Base-by-base conservation (phyloP, 2,888 invertebrate genomes). In the Dascillus cervinus region DNA sequence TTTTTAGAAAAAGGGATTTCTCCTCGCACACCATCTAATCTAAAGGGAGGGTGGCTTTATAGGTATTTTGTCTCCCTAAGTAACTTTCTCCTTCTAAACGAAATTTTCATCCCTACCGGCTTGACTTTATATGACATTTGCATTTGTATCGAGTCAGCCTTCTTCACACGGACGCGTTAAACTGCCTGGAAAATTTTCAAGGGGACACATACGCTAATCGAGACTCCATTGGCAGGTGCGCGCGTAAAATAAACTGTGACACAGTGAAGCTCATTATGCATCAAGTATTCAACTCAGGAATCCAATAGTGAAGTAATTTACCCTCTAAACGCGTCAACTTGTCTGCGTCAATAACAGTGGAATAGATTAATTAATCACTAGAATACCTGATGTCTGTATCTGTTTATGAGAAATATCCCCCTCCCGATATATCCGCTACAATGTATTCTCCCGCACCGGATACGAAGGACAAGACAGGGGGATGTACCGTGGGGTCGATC, bases 381-480 rank as follows among this genome's bases (percentile, higher is more conserved):
- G 34, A 41, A 39, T 39, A 37, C 32, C 36, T 36, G 26, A 39
- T 39, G 35, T 33, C 31, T 37, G 30, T 32, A 22, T 33, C 17
- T 20, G 21, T 23, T 9, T 13, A 17, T 15, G 28, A 17, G 27
- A 15, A 32, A 34, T 21, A 34, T 32, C 33, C 26, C 11, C n/a
- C n/a, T n/a, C n/a, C n/a, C n/a, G n/a, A n/a, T n/a, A n/a, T 31
- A 26, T 9, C 26, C 32, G 48, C 48, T 50, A 55, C 55, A 55
- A 49, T 51, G 52, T 50, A 32, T 47, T 51, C 49, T 45, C 44
- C 50, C 51, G 51, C 45, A 43, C 47, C 53, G 56, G 56, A 56
- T 52, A 49, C 52, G 49, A 46, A 46, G 49, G 49, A 56, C 54
- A 53, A 52, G 51, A 44, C 49, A 32, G 49, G 47, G 53, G 52